Conservation (phyloP, 2,113 vertebrate genomes). For the Sardina pilchardus region DNA sequence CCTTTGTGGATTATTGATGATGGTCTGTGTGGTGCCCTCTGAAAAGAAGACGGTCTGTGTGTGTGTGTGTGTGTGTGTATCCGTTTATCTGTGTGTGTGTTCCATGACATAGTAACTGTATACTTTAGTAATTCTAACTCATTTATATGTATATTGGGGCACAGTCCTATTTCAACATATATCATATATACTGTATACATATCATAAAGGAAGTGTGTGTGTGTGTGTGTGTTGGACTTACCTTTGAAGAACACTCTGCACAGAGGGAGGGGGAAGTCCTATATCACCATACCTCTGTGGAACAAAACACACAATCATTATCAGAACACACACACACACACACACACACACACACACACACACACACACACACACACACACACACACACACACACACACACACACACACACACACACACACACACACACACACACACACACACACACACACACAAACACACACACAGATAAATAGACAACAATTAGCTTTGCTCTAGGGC, state of each 20-base stretch:
- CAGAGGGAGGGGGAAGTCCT: conserved; percentile 78
- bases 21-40: conserved; percentile 24
- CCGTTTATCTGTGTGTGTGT: neutral
- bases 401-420: neutral
- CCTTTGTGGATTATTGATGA: conserved; percentile 53
- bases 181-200: neutral
- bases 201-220: neutral
- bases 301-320: conserved; percentile 14
- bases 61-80: neutral
- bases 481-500: neutral
- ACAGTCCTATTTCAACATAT: too few relatives aligned
- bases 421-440: neutral
- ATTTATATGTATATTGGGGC: too few relatives aligned
- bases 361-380: neutral
- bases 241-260: conserved; percentile 81
- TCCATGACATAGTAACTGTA: too few relatives aligned
- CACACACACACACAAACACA: neutral
- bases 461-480: neutral
- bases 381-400: neutral
- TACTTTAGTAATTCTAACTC: too few relatives aligned
- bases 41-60: neutral
- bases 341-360: neutral
- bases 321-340: conserved; percentile 20
- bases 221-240: conserved; percentile 56
- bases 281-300: conserved; percentile 86